Conservation (phyloP, 2,888 invertebrate genomes). For the Colletes collaris region DNA sequence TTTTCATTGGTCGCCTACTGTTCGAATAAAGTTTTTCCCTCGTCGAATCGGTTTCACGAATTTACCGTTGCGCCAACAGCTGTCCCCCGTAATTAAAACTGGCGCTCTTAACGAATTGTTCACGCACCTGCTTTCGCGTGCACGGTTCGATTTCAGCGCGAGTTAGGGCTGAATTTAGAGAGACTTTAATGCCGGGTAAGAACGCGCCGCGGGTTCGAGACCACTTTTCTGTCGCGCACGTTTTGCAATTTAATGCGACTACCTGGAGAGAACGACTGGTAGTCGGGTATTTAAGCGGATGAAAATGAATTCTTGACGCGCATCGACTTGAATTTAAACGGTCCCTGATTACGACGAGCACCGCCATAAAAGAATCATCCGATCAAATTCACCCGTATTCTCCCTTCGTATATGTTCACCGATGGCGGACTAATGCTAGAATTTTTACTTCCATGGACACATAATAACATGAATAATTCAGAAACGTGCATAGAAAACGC, state of each 20-base stretch:
- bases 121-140: conserved; percentile 33
- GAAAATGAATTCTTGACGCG: conserved; percentile 30
- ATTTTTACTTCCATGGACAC: neutral
- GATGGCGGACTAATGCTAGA: too few relatives aligned
- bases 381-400: neutral
- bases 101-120: conserved; percentile 21
- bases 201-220: neutral
- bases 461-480: too few relatives aligned
- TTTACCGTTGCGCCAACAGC: too few relatives aligned
- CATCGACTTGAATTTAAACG: conserved; percentile 20
- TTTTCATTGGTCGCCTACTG: neutral
- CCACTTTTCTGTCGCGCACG: neutral
- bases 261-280: neutral
- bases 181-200: neutral
- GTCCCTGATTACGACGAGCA: conserved; percentile 2
- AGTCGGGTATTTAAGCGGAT: conserved; percentile 23
- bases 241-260: conserved; percentile 13
- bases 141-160: conserved; percentile 5
- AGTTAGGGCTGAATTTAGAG: neutral
- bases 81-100: conserved; percentile 37
- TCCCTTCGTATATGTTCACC: too few relatives aligned
- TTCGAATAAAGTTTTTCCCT: neutral
- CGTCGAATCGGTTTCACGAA: neutral
- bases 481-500: too few relatives aligned
- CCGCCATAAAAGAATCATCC: neutral